Percentiles rank a stretch among this genome's conserved stretches.
Conservation (phyloP, 2,797 vertebrate genomes). For the Salarias fasciatus region DNA sequence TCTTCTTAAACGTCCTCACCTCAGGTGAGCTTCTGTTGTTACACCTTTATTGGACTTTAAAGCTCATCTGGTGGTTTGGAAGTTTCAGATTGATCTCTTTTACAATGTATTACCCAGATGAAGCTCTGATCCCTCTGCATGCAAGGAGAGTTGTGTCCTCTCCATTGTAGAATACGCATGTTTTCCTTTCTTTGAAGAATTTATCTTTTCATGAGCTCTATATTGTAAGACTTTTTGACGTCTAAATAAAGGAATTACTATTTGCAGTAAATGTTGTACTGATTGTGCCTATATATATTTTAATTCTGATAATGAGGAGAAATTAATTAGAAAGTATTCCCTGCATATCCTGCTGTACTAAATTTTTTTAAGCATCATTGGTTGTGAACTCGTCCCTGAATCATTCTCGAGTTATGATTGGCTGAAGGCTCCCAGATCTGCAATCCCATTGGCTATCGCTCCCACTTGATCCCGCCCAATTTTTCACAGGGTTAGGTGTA, state of each 20-base stretch:
- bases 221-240: constrained; percentile 92
- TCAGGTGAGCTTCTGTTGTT: constrained; percentile 66
- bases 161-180: constrained; percentile 87
- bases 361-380: background rate
- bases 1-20: constrained; percentile 54
- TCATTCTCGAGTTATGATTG: constrained; percentile 43
- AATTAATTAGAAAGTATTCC: background rate
- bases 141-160: constrained; percentile 81
- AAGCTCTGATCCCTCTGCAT: constrained; percentile 83
- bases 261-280: constrained; percentile 81
- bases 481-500: constrained; percentile 58
- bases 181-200: constrained; percentile 86
- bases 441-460: constrained; percentile 61
- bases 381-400: background rate
- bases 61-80: constrained; percentile 46
- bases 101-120: constrained; percentile 77
- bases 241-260: constrained; percentile 90
- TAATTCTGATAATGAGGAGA: background rate
- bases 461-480: constrained; percentile 34
- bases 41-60: constrained; percentile 43
- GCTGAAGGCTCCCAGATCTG: constrained; percentile 9
- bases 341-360: background rate
- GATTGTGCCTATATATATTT: constrained; percentile 9
- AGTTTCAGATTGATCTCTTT: constrained; percentile 59
- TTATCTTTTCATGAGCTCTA: constrained; percentile 92